A percentile compares a stretch with the other conserved stretches of the same genome.
Conservation (phyloP, 2,113 vertebrate species). For the Vireo altiloquus region DNA sequence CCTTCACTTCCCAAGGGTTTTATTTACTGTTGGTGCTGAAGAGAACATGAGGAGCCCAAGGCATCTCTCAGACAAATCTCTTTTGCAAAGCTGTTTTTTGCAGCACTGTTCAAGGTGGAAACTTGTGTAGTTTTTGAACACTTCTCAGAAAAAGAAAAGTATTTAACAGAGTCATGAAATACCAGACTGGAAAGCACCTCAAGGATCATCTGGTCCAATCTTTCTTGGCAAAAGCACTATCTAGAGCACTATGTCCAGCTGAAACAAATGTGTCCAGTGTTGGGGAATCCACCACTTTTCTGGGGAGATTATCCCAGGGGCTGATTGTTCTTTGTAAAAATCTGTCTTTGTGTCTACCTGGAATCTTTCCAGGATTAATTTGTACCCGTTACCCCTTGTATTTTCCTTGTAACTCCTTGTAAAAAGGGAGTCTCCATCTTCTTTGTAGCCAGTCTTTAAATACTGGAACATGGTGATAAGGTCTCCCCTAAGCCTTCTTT, state of each 20-base stretch:
- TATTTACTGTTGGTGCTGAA: background rate
- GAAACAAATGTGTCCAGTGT: background rate
- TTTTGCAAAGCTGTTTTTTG: background rate
- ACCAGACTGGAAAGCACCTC: background rate
- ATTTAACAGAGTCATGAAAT: background rate
- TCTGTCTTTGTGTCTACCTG: background rate
- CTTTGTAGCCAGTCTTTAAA: background rate
- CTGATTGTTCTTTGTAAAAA: background rate
- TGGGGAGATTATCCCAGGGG: background rate
- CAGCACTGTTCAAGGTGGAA: background rate
- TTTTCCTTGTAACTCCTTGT: background rate
- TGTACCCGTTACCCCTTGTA: background rate
- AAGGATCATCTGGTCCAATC: background rate
- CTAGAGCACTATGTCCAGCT: background rate
- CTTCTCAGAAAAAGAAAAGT: background rate
- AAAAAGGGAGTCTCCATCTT: background rate
- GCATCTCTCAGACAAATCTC: background rate
- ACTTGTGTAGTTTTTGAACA: background rate
- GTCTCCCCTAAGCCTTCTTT: background rate
- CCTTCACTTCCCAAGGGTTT: background rate
- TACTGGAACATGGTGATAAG: background rate
- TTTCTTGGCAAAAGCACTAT: background rate
- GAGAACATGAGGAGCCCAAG: background rate
- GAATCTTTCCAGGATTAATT: background rate
- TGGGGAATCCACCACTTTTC: background rate